Conservation (phyloP, 2,113 vertebrate genomes). For the Calonectris borealis region DNA sequence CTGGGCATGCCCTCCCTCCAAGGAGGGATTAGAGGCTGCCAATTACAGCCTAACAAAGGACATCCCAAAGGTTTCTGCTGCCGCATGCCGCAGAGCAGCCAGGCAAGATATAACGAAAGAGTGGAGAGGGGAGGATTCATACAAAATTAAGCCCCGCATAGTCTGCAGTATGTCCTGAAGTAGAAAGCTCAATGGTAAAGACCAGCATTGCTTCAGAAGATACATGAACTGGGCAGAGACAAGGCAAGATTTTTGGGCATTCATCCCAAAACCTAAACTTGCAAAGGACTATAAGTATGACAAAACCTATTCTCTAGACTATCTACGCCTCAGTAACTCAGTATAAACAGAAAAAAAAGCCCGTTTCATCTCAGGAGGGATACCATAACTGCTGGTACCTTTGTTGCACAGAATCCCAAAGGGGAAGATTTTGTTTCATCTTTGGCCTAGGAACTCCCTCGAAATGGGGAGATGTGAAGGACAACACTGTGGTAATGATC, state of each 20-base stretch:
- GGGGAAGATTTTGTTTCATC: neutral
- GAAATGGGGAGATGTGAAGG: neutral
- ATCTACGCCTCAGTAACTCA: neutral
- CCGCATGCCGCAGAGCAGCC: neutral
- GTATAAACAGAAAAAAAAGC: neutral
- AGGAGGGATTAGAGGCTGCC: neutral
- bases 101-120: neutral
- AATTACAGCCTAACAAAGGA: neutral
- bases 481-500: neutral
- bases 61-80: neutral
- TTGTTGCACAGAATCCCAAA: neutral
- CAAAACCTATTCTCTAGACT: neutral
- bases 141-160: neutral
- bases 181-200: neutral
- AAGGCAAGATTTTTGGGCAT: neutral
- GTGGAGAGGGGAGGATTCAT: neutral
- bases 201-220: neutral
- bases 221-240: neutral
- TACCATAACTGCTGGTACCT: neutral
- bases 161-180: neutral
- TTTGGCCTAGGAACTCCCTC: neutral
- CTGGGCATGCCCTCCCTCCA: neutral
- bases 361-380: neutral
- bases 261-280: neutral
- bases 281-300: neutral